Base-by-base conservation (phyloP, 2,113 vertebrate genomes). In the Grallaria varia region DNA sequence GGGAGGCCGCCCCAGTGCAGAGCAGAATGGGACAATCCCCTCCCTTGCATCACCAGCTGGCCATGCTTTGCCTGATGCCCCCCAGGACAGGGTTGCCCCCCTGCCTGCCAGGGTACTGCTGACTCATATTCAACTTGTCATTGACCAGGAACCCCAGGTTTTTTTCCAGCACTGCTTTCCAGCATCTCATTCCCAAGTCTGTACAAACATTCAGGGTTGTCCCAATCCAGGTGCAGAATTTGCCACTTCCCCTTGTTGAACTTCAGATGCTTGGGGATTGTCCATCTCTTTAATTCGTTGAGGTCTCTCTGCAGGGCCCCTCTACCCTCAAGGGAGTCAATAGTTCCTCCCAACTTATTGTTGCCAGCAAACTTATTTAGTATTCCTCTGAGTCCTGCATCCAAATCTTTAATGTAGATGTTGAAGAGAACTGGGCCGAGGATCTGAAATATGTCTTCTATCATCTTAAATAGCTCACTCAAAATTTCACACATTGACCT, bases 91-190 rank as follows among this genome's bases (percentile, higher is more conserved):
- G 0, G 0, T 59, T 52, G 0, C 33, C 8, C 45, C 66, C n/a
- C n/a, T 40, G 78, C 28, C 53, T 89, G 33, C 37, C 53, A 75
- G 45, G 39, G 20, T 20, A 8, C 28, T 74, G 33, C 45, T 60
- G 39, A 1, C 16, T 18, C 30, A 8, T 1, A 3, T 60, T 11
- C n/a, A 45, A 0, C 12, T 53, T 53, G 1, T 6, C 53, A n/a
- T 25, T 0, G 0, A 2, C n/a, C 45, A 39, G 78, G 19, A 25
- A 2, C 12, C 22, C 14, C 33, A 50, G 31, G 9, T 3, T 23
- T 30, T 7, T 17, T 39, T 7, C 25, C 2, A 37, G 12, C 1
- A 2, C 33, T 30, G 39, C 13, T 67, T 6, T 53, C 53, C 71
- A 62, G 21, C 8, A 22, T 39, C n/a, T 47, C 24, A 13, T 40